Evolutionary conservation across 2,888 invertebrate species (phyloP), one percentile per base, ranked within the genome.

Genomic region (Auanema freiburgensis): DNA sequence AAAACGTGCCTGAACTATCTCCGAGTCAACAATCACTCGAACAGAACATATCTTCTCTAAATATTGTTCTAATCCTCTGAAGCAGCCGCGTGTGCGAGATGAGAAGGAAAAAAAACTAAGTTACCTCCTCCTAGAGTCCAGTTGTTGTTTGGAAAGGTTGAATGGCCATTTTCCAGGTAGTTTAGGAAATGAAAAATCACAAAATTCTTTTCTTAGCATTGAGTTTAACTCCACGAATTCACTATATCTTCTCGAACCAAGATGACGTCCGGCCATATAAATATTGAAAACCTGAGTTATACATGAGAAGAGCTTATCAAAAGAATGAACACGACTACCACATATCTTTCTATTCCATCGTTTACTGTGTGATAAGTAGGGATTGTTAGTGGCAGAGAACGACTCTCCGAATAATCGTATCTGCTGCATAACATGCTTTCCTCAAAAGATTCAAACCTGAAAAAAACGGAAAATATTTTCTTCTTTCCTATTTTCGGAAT

Each of bases 151-250:
- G 84, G 92, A 94, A 79, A 98, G 84, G n/a, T 91, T 90, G 85
- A 98, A 97, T 59, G 95, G 94, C 93, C 97, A 97, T 86, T 98
- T 98, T 64, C 96, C 94, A 0, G 98, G 98, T 77, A 98, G 86
- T 86, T 95, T 95, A 0, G 98, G 98, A 85, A 98, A 85, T 90
- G 92, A 85, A 93, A 97, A 84, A 63, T 84, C 84, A 57, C 71
- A 64, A 60, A 82, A 84, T 44, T 84, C 83, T 8, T 74, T 70
- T 59, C 81, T 77, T 16, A 84, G 77, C 54, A 74, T 60, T 12
- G 74, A 63, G 54, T 75, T 67, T 25, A 76, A 66, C 49, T 74
- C 74, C 10, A 93, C 90, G 85, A 97, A 98, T 87, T 98, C 98
- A 66, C 94, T 88, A 85, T 97, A 98, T 44, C 98, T 88, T 57